phyloP scores from a whole-genome alignment of 2,113 vertebrate species.

The Bagarius yarrelli region DNA sequence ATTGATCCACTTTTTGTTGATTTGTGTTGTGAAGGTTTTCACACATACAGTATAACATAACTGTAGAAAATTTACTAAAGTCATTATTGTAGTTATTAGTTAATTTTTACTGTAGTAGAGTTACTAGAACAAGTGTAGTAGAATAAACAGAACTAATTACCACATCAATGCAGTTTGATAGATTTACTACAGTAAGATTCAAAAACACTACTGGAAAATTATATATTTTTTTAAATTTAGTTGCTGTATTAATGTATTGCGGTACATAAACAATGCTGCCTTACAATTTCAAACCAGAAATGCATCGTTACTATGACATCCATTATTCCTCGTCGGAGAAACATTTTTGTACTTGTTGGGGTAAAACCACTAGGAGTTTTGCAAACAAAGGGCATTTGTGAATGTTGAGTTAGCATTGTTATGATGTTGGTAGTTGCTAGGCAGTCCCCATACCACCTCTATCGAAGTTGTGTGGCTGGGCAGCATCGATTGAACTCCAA shows the following conservation, averaged over 20 bases:
- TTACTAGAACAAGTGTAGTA: too few species aligned
- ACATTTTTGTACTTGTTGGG: background rate
- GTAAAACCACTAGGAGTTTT: background rate
- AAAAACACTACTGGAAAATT: too few species aligned
- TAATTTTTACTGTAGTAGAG: too few species aligned
- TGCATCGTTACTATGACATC: background rate
- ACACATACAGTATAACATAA: too few species aligned
- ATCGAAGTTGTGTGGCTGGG: background rate
- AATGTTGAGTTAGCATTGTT: conserved; percentile 3
- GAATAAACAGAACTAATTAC: too few species aligned
- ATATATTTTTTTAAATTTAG: too few species aligned
- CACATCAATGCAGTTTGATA: too few species aligned
- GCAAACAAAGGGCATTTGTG: background rate
- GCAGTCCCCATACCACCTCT: conserved; percentile 7
- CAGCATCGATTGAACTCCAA: background rate
- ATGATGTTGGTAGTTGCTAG: conserved; percentile 28
- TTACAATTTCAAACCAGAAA: background rate
- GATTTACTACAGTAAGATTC: too few species aligned
- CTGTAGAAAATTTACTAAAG: too few species aligned
- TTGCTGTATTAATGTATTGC: background rate
- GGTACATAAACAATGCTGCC: background rate
- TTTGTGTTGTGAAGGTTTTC: too few species aligned
- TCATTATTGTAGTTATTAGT: too few species aligned
- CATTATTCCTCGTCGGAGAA: background rate
- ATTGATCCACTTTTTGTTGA: too few species aligned